These are phyloP conservation scores for Dipodomys stephensi DNA, from an alignment of 2,113 vertebrate genomes.

Conservation along the genomic window DNA sequence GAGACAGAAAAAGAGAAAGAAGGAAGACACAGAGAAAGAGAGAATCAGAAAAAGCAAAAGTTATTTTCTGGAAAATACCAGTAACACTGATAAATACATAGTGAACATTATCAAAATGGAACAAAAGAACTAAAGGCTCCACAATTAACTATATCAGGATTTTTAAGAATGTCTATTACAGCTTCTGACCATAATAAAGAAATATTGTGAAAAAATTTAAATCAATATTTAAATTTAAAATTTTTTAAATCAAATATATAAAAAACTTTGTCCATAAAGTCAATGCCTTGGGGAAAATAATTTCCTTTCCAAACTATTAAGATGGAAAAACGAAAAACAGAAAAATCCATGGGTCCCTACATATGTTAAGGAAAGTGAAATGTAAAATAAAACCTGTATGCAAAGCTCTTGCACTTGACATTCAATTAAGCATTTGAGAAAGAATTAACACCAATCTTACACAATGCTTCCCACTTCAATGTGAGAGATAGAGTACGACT, in stretches of 20 bases:
- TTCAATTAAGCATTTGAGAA: not conserved
- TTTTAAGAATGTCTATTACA: not conserved
- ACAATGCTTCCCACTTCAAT: not conserved
- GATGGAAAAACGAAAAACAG: not conserved
- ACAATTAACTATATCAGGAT: not conserved
- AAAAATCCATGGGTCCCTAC: not conserved
- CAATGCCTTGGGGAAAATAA: not conserved
- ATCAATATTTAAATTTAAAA: too few species aligned
- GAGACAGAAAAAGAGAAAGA: too few species aligned
- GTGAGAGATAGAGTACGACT: too few species aligned
- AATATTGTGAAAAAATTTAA: not conserved
- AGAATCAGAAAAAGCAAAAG: not conserved
- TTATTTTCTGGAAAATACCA: not conserved
- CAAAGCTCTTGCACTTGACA: not conserved
- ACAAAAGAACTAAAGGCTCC: not conserved
- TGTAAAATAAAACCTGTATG: not conserved
- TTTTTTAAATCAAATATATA: too few species aligned
- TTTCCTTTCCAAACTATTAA: not conserved
- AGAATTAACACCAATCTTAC: not conserved
- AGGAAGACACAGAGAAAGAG: too few species aligned
- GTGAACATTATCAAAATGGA: not conserved
- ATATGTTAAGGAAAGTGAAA: not conserved
- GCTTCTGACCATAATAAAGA: not conserved
- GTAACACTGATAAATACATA: not conserved
- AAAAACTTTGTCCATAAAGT: not conserved